Evolutionary conservation across 2,113 vertebrate species (phyloP).

Genomic region (Pluvianellus socialis): DNA sequence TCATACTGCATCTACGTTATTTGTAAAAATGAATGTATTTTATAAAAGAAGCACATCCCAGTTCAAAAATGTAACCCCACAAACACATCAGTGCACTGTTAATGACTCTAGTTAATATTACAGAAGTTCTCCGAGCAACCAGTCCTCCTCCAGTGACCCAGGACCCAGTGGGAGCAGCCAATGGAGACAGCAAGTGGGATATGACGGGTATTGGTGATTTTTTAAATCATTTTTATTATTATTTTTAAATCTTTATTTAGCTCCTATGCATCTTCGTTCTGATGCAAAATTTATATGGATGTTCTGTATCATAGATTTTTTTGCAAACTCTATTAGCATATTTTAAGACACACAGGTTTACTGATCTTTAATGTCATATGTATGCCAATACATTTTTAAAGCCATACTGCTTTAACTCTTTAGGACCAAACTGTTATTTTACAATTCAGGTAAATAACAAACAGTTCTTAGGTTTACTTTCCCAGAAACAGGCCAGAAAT

Average conservation of each 20-base stretch:
- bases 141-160: conserved; percentile 95
- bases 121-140: conserved; percentile 97
- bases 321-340: neutral
- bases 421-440: neutral
- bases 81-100: conserved; percentile 64
- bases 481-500: neutral
- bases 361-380: neutral
- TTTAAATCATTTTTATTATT: neutral
- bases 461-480: neutral
- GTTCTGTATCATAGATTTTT: neutral
- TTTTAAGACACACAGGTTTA: neutral
- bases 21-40: neutral
- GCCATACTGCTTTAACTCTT: neutral
- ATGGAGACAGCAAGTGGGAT: conserved; percentile 91
- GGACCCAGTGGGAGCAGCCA: conserved; percentile 88
- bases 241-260: neutral
- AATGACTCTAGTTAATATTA: conserved; percentile 77
- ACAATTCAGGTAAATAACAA: neutral
- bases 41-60: neutral
- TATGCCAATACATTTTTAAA: neutral
- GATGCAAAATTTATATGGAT: neutral
- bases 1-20: neutral
- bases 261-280: neutral
- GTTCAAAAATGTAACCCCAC: conserved; percentile 62
- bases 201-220: conserved; percentile 81